phyloP scores from a whole-genome alignment of 2,113 vertebrate species.

The Progne subis region DNA sequence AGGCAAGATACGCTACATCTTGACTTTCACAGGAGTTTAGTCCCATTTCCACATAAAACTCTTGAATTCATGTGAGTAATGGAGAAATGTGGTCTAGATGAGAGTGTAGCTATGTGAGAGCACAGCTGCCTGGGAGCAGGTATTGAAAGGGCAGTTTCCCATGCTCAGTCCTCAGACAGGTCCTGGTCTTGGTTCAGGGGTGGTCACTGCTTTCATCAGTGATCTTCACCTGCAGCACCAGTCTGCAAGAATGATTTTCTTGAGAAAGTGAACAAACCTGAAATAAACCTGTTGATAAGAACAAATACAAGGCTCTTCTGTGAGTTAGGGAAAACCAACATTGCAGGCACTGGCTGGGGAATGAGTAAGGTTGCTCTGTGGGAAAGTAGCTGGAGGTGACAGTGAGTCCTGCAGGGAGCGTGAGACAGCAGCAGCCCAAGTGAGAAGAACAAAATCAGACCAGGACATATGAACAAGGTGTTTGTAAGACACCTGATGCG shows the following conservation, averaged over 20 bases:
- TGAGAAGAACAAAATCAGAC: neutral
- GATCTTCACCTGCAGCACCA: neutral
- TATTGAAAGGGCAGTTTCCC: neutral
- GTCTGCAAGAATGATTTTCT: neutral
- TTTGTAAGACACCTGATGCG: constrained; percentile 32
- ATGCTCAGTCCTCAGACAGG: neutral
- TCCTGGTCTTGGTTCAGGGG: neutral
- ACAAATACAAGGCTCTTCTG: neutral
- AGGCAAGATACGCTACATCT: neutral
- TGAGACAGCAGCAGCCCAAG: neutral
- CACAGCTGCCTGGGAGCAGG: neutral
- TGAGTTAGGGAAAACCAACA: neutral
- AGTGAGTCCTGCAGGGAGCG: neutral
- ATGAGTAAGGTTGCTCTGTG: neutral
- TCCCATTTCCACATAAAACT: neutral
- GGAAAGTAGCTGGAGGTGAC: constrained; percentile 11
- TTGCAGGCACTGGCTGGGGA: neutral
- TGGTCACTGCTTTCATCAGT: neutral
- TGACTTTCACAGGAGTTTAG: neutral
- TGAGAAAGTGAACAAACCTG: neutral
- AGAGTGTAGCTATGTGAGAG: neutral
- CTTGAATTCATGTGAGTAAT: neutral
- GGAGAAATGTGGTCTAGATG: neutral
- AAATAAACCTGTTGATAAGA: neutral
- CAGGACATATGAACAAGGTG: neutral